Evolutionary conservation across 1,140 invertebrate genomes (phyloP), one percentile per base, ranked within the genome.

Genomic region (Adoxophyes honmai): DNA sequence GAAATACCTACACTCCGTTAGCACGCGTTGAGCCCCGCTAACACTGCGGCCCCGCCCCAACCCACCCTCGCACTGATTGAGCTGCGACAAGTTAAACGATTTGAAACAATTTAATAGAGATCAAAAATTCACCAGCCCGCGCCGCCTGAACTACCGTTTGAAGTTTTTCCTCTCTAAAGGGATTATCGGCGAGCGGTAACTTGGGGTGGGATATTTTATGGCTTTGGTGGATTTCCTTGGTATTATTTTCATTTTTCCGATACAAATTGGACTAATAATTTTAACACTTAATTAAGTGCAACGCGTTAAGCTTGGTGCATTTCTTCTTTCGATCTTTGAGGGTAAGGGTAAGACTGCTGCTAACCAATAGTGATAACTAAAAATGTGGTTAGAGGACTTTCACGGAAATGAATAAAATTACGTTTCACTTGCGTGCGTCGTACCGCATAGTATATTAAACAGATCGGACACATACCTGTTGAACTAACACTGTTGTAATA

Each of bases 21-120:
- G n/a, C n/a, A n/a, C n/a, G n/a, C n/a, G n/a, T 28, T 28, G 6
- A 28, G 21, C 21, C 10, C 21, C 42, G 18, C 42, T 33, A 52
- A 56, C 38, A n/a, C 16, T 44, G 42, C 42, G 52, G 60, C 65
- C 60, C 60, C 57, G 62, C 75, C n/a, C 42, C 16, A 21, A 65
- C 76, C 69, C 70, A 69, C 68, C 69, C 56, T 48, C 35, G 77
- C 81, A 77, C 82, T 88, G 85, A 88, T 88, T 88, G 85, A 88
- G 79, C 81, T 82, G 86, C 86, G 86, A 86, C 83, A 88, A 88
- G 86, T 88, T 88, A 88, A 88, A 88, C 86, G 71, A 88, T 88
- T 88, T 88, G 86, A 88, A 88, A 88, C 86, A 88, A 88, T 88
- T 88, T 88, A 88, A 88, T 88, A 88, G 82, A 88, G 86, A 88